Evolutionary conservation across 2,797 vertebrate genomes (phyloP).

Genomic region (Melanogrammus aeglefinus): DNA sequence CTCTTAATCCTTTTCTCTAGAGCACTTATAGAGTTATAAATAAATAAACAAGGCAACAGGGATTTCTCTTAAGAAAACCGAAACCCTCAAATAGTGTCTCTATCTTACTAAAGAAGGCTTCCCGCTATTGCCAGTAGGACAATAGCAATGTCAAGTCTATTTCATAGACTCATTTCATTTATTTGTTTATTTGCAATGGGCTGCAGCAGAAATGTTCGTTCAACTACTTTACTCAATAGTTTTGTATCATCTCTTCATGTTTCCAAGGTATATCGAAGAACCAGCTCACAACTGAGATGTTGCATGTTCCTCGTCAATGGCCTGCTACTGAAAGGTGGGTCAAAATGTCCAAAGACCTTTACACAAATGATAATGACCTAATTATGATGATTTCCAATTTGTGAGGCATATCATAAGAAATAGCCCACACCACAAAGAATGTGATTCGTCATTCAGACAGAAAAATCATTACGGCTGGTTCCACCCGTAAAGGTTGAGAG

Average conservation of each 20-base stretch:
- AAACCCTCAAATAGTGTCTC: background rate
- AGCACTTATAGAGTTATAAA: background rate
- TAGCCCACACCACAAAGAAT: background rate
- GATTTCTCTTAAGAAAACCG: background rate
- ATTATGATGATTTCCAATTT: background rate
- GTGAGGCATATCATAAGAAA: background rate
- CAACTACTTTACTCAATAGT: background rate
- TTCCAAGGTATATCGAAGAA: background rate
- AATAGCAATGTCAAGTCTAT: background rate
- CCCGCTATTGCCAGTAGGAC: background rate
- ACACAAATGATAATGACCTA: background rate
- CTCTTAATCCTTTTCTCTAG: background rate
- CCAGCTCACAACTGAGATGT: background rate
- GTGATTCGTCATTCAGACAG: constrained; percentile 1
- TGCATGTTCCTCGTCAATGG: background rate
- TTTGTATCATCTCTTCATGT: background rate
- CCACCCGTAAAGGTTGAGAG: background rate
- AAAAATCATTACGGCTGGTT: background rate
- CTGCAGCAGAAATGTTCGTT: background rate
- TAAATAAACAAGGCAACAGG: background rate
- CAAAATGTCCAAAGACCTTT: constrained; percentile 4
- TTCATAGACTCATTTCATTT: too few species aligned
- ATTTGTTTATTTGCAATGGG: background rate
- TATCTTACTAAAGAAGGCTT: background rate
- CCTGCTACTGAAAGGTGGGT: background rate